Base-by-base conservation (phyloP, 2,113 vertebrate species). In the Charina bottae region DNA sequence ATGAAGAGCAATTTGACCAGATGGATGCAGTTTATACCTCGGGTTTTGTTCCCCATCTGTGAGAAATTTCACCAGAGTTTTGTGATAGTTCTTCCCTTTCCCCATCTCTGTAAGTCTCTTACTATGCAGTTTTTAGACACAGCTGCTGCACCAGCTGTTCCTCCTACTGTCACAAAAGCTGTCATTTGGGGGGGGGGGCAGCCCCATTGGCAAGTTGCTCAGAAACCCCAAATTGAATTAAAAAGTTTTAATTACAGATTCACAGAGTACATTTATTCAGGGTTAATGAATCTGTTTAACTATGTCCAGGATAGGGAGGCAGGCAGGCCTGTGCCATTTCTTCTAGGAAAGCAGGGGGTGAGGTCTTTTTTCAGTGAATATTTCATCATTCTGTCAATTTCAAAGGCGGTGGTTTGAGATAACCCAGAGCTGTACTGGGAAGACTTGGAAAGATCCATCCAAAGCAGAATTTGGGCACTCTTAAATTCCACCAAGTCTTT, bases 61-160 rank as follows among this genome's bases (percentile, higher is more conserved):
- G 93, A 26, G 88, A 93, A 93, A 94, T 8, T 37, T 6, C 87
- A 93, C 0, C 0, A 93, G 92, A 93, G 90, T 85, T 0, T 83
- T 84, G 89, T 0, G 93, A 93, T 88, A 91, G 91, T 33, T 0
- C 56, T 46, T 87, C 86, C 85, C n/a, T 7, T 0, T 90, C 94
- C 95, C 91, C 0, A 15, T 88, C 93, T 37, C 26, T 2, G 89
- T 62, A 93, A 90, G 89, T 93, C 86, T 21, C 86, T 94, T 91
- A 94, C 91, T 9, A 92, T 83, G 24, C 93, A 94, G 68, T 94
- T 95, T 91, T 92, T 90, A 94, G 92, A 56, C 90, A 68, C 96
- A 96, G 96, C 96, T 96, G 96, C 94, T 26, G 85, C 92, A 94
- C 95, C 96, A 97, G 96, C 96, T 97, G 96, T 96, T 96, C 91